Conservation (phyloP, 2,113 vertebrate genomes). For the Lampris incognitus region DNA sequence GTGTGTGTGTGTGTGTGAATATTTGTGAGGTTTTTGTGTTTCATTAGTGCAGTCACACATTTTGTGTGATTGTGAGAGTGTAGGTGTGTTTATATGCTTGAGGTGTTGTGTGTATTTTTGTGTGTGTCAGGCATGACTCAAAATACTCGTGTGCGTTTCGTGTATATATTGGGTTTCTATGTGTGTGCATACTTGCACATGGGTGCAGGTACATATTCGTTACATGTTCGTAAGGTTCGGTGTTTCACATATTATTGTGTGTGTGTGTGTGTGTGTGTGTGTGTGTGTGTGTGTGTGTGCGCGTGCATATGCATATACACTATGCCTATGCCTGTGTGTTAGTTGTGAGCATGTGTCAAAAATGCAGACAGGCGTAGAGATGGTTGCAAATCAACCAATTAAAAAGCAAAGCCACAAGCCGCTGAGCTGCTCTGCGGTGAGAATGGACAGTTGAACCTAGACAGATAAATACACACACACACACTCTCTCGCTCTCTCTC, state of each 20-base stretch:
- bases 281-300: conserved; percentile 6
- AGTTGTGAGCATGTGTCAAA: conserved; percentile 16
- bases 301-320: background rate
- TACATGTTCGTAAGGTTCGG: conserved; percentile 3
- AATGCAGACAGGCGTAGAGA: conserved; percentile 24
- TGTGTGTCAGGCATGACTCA: background rate
- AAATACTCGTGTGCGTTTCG: background rate
- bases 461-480: background rate
- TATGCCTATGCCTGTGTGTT: background rate
- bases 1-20: background rate
- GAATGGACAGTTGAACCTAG: background rate
- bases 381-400: conserved; percentile 68
- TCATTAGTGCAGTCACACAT: background rate
- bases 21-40: background rate
- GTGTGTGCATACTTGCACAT: background rate
- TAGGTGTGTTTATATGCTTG: background rate
- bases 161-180: conserved; percentile 3
- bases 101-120: background rate
- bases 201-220: conserved; percentile 6
- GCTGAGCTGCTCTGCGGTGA: conserved; percentile 21
- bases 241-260: background rate
- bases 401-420: conserved; percentile 50
- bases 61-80: background rate
- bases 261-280: conserved; percentile 2
- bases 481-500: background rate